phyloP scores from a whole-genome alignment of 2,888 invertebrate species.

The Hirtodrosophila confusa region DNA sequence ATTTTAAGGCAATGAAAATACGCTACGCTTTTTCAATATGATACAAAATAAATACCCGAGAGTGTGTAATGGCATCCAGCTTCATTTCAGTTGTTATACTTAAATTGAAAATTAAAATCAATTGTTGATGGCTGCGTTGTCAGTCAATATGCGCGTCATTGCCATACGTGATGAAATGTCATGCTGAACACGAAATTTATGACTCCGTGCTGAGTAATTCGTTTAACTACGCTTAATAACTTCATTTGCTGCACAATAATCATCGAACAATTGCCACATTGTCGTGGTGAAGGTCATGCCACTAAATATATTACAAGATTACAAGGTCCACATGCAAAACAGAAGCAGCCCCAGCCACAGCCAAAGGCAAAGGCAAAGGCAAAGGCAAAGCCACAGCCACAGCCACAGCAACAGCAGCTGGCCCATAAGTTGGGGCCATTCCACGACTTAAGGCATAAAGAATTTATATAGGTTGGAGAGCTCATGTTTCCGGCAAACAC shows the following conservation, averaged over 20 bases:
- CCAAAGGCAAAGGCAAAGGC: too few relatives aligned
- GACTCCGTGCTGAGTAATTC: conserved; percentile 15
- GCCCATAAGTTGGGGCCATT: background rate
- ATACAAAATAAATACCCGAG: conserved; percentile 24
- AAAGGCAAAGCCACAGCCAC: too few relatives aligned
- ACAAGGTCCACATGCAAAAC: conserved; percentile 12
- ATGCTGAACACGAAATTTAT: background rate
- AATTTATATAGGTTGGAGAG: conserved; percentile 40
- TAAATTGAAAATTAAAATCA: conserved; percentile 53
- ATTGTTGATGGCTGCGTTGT: conserved; percentile 25
- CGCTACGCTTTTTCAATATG: conserved; percentile 12
- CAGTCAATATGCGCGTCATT: background rate
- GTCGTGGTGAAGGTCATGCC: conserved; percentile 22
- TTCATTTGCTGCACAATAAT: conserved; percentile 17
- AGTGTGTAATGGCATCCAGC: background rate
- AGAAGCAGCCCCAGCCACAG: background rate
- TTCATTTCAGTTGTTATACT: conserved; percentile 22
- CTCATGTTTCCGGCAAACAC: conserved; percentile 31
- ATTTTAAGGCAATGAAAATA: conserved; percentile 36
- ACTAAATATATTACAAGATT: background rate
- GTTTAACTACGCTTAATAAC: conserved; percentile 22
- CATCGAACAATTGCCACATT: conserved; percentile 8
- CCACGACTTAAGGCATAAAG: conserved; percentile 39
- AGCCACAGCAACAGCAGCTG: conserved; percentile 8
- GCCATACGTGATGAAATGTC: conserved; percentile 3